phyloP scores from a whole-genome alignment of 2,888 invertebrate genomes.

The Orchesella flavescens region DNA sequence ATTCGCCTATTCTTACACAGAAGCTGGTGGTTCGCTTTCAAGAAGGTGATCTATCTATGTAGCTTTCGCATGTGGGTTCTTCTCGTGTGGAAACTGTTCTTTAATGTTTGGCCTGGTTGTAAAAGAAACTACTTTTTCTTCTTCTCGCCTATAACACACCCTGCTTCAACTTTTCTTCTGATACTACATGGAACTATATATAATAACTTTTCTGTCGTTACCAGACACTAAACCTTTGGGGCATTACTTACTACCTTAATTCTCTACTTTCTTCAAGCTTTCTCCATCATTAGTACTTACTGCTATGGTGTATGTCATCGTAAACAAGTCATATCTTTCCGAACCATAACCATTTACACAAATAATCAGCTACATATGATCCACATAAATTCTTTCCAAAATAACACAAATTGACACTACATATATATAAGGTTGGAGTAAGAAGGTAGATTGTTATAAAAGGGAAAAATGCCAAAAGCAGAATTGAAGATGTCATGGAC shows the following conservation, averaged over 20 bases:
- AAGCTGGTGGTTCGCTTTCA: slow-evolving; percentile 71
- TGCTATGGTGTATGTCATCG: too few species aligned
- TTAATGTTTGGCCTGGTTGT: not conserved
- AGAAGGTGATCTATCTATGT: slow-evolving; percentile 65
- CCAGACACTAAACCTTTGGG: too few species aligned
- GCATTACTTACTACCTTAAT: too few species aligned
- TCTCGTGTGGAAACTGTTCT: slow-evolving; percentile 1
- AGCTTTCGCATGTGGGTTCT: slow-evolving; percentile 13
- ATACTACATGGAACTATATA: too few species aligned
- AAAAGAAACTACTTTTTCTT: slow-evolving; percentile 3
- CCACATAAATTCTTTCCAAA: not conserved
- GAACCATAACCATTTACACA: not conserved
- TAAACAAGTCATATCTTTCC: not conserved
- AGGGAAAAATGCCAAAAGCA: not conserved
- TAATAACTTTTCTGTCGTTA: too few species aligned
- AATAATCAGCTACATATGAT: too few species aligned
- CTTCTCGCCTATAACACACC: not conserved
- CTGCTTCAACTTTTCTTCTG: too few species aligned
- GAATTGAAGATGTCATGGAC: not conserved
- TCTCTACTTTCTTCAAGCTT: not conserved
- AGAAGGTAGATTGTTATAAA: slow-evolving; percentile 4
- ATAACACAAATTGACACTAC: slow-evolving; percentile 34
- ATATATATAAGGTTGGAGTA: slow-evolving; percentile 7
- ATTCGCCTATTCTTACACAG: slow-evolving; percentile 71
- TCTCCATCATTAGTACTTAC: not conserved